Evolutionary conservation across 2,113 vertebrate genomes (phyloP), one percentile per base, ranked within the genome.

Genomic region (Scomber scombrus): DNA sequence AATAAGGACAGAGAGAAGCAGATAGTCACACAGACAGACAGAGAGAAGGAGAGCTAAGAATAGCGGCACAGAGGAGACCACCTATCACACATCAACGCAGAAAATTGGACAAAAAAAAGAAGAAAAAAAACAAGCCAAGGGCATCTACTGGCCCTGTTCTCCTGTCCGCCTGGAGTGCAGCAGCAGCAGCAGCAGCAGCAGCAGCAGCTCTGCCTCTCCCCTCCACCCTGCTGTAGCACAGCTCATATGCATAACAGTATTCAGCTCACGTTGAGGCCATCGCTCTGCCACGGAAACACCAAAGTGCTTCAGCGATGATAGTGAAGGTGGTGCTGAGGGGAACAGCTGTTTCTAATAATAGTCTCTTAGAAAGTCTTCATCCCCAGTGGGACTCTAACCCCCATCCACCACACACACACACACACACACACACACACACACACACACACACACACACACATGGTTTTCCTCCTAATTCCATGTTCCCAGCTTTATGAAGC

Each of bases 261-360:
- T 69, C 81, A 34, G 64, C 78, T 87, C 81, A 87, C 73, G 65
- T 84, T 55, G 12, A 70, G 52, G 66, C 73, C 46, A 54, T 55
- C 15, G 47, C 67, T 80, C 51, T 65, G 61, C 77, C 34, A 47
- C 23, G 5, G 77, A 77, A 66, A 66, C 60, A 68, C 80, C 4
- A 26, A 73, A 56, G 57, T 77, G 68, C 73, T 40, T 67, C 49
- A 52, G 50, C 19, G 60, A 75, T 70, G 78, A 80, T 60, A 56
- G 71, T 29, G 47, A 62, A 71, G 84, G 18, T n/a, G 70, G 60
- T 54, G 65, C 71, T 62, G 64, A 61, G 62, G 76, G 71, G 56
- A 80, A 73, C 76, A 80, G 80, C 81, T 84, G 81, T 56, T 84
- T 87, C 85, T 84, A 87, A 84, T 87, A 84, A 87, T 84, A 87